Percentiles rank a stretch among this genome's conserved stretches.
Evolutionary conservation across 2,888 invertebrate genomes (phyloP).

Genomic region (Zygothrica quintamaculata): DNA sequence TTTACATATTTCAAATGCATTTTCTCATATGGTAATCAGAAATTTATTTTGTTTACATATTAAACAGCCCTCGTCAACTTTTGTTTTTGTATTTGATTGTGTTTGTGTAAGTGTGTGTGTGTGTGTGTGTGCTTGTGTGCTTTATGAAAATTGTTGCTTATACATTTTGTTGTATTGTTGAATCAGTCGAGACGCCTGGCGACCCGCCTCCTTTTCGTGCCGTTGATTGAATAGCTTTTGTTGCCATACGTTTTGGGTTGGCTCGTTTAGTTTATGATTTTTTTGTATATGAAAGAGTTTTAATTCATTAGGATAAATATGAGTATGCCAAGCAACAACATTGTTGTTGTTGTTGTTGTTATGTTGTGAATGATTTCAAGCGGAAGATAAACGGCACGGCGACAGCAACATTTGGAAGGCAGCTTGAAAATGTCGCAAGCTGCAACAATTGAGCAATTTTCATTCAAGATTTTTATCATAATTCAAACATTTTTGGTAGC

Average conservation of each 20-base stretch:
- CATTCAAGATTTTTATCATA: slow-evolving; percentile 47
- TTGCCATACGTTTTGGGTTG: slow-evolving; percentile 12
- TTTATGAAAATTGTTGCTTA: slow-evolving; percentile 16
- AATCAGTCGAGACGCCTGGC: slow-evolving; percentile 20
- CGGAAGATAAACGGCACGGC: slow-evolving; percentile 58
- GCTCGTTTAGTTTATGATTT: slow-evolving; percentile 31
- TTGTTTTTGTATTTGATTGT: too few species aligned
- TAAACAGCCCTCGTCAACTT: slow-evolving; percentile 18
- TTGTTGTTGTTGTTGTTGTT: slow-evolving; percentile 24
- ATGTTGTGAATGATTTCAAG: slow-evolving; percentile 44
- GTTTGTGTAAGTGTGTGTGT: not conserved
- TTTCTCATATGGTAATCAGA: too few species aligned
- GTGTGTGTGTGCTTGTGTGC: slow-evolving; percentile 30
- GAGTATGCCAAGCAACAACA: slow-evolving; percentile 19
- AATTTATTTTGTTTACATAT: slow-evolving; percentile 3
- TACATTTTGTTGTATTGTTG: slow-evolving; percentile 22
- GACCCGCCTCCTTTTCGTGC: slow-evolving; percentile 27
- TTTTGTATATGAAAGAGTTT: slow-evolving; percentile 42
- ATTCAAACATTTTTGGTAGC: slow-evolving; percentile 45
- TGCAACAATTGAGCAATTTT: slow-evolving; percentile 69
- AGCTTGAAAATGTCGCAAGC: slow-evolving; percentile 51
- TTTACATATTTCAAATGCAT: too few species aligned
- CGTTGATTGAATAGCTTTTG: slow-evolving; percentile 58
- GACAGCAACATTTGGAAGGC: slow-evolving; percentile 1
- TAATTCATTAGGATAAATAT: slow-evolving; percentile 43